Evolutionary conservation across 1,140 invertebrate genomes (phyloP), one percentile per base, ranked within the genome.

Genomic region (Macrostomum lignano): DNA sequence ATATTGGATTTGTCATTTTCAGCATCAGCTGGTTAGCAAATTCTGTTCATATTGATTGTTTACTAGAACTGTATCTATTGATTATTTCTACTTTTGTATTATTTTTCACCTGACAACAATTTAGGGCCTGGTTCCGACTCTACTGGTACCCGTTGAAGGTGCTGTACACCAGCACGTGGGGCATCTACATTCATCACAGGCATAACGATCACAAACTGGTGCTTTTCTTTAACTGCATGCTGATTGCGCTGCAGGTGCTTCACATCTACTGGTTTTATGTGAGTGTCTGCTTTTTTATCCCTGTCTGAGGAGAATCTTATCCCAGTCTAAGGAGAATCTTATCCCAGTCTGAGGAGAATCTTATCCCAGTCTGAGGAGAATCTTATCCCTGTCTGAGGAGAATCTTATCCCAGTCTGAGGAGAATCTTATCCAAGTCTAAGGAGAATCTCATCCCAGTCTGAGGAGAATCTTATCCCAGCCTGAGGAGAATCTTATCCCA

Each of bases 111-210:
- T 10, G 14, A 7, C 19, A 10, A 39, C 9, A 13, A 11, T 15
- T 1, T 31, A 52, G 51, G 51, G 43, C 44, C 35, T 24, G 49
- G 0, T 39, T 41, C 29, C 40, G 53, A 17, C 39, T 56, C 0
- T 61, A 61, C 39, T 57, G 46, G 43, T 60, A 46, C 36, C 55
- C 58, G 7, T 39, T 59, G 21, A 51, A 54, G 40, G 42, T 49
- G 9, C 33, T 60, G 10, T 51, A 58, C 36, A 32, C 50, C 5
- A 39, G 47, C 11, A 28, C 15, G 15, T 28, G 26, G 26, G 26
- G 26, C 3, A 17, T 28, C 4, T 28, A 28, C 19, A 28, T 28
- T 17, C 15, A 14, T 15, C 26, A 28, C 7, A 28, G 15, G 15
- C 14, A 17, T 3, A 28, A 28, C 7, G 26, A 28, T 28, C 26